These are phyloP conservation scores for Ptychoptera contaminata DNA, from an alignment of 2,888 invertebrate species.

Conservation along the genomic window DNA sequence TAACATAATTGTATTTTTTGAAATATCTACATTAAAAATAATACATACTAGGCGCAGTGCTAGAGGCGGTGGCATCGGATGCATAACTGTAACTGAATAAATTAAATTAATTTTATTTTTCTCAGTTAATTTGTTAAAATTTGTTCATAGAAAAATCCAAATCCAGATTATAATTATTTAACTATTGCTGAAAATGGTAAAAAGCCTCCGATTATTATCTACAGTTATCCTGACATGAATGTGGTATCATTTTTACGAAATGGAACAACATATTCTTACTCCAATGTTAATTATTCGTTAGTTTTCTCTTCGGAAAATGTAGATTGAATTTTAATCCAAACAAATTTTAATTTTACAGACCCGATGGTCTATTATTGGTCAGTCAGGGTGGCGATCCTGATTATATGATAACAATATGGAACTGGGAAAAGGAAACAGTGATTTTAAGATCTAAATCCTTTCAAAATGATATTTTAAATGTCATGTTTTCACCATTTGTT, in stretches of 20 bases:
- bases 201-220: conserved; percentile 62
- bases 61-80: conserved; percentile 67
- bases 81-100: conserved; percentile 44
- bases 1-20: conserved; percentile 61
- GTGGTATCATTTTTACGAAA: conserved; percentile 55
- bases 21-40: conserved; percentile 41
- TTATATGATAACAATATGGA: conserved; percentile 76
- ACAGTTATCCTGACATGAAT: conserved; percentile 67
- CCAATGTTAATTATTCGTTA: conserved; percentile 45
- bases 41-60: conserved; percentile 56
- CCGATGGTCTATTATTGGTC: conserved; percentile 62
- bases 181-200: conserved; percentile 73
- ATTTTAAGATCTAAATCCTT: conserved; percentile 68
- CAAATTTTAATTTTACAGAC: conserved; percentile 34
- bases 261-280: conserved; percentile 59
- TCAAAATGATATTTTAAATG: conserved; percentile 61
- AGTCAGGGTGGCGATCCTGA: conserved; percentile 65
- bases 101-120: conserved; percentile 1
- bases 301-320: not conserved
- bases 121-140: not conserved
- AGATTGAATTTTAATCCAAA: conserved; percentile 5
- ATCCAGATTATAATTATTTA: conserved; percentile 42
- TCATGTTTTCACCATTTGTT: conserved; percentile 67
- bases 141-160: conserved; percentile 42
- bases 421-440: conserved; percentile 63